Base-by-base conservation (phyloP, 2,888 invertebrate genomes). In the Thecophora atra region DNA sequence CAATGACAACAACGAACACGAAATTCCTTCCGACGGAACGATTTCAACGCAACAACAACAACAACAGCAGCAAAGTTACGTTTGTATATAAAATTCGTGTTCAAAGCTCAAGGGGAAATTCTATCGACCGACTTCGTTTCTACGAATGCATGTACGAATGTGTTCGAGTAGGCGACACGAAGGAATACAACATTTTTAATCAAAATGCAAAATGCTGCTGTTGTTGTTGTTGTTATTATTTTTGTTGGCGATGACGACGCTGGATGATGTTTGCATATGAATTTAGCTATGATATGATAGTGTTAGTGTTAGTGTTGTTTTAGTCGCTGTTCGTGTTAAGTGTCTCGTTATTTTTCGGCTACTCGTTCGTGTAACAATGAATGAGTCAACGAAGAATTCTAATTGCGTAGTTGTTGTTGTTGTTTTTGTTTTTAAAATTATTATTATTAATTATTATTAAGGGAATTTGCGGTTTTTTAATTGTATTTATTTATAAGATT, bases 111-210 rank as follows among this genome's bases (percentile, higher is more conserved):
- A 60, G 56, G 56, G 56, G 24, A 15, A 26, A 26, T 24, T 19
- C 24, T 54, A 54, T 54, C 54, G 54, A 54, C 54, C 54, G 24
- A 54, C 24, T 24, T 37, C 37, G 54, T 24, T 13, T 24, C 21
- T 37, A 21, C 54, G 24, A 24, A 56, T 26, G 21, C 5, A 5
- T 24, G 11, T 5, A 54, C 54, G 37, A 37, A 1, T 37, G 2
- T 24, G 62, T n/a, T 19, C 62, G 24, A 54, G 7, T 26, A 21
- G 26, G 24, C 15, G 24, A 56, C 44, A 37, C 63, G 42, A 63
- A 64, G 64, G 54, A 54, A 19, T 54, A 37, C 37, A 30, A 30
- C 54, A 67, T 21, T 67, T n/a, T 67, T 67, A 67, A 67, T 67
- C 67, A 67, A 67, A 54, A 67, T 67, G 28, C 67, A 67, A 17